Base-by-base conservation (phyloP, 2,113 vertebrate species). In the Maccullochella peelii region DNA sequence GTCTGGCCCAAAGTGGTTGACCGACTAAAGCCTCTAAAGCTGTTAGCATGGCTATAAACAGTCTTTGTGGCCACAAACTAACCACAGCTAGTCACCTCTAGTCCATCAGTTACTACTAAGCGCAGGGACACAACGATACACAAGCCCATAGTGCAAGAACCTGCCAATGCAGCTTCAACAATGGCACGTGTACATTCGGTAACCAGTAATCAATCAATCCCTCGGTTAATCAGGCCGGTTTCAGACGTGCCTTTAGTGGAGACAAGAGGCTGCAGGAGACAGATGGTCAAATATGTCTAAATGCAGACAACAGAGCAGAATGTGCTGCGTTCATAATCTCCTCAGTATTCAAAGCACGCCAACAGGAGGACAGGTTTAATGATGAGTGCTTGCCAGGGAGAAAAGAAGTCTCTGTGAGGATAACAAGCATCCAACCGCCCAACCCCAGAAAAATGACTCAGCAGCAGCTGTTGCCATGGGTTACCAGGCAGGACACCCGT, bases 391-490 rank as follows among this genome's bases (percentile, higher is more conserved):
- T 52, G 62, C 62, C 61, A 23, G 40, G 68, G 74, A 90, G 80
- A 82, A 73, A 67, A 55, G n/a, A n/a, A 27, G 69, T 55, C 80
- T 63, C 68, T 30, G 5, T 1, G 23, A 67, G 62, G 62, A 73
- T 63, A 76, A 59, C 65, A 2, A 57, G 73, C 49, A 12, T 80
- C 85, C 38, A 1, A 47, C 71, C 57, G 69, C 80, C 86, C 86
- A 52, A 38, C 63, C 40, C 76, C 5, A 50, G 80, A 78, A 81
- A 69, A 69, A 77, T 93, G 93, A 94, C 93, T 93, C 93, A 92
- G 93, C 92, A 92, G 86, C 91, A 88, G 91, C 91, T 88, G 92
- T 94, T 91, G 90, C 89, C 78, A 91, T 85, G 90, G 91, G 90
- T 88, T 90, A 92, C 93, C 79, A 77, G 84, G 79, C 88, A 86